Conservation (phyloP, 30 jellyfish, hydroid and myxozoan species). For the Turritopsis dohrnii region DNA sequence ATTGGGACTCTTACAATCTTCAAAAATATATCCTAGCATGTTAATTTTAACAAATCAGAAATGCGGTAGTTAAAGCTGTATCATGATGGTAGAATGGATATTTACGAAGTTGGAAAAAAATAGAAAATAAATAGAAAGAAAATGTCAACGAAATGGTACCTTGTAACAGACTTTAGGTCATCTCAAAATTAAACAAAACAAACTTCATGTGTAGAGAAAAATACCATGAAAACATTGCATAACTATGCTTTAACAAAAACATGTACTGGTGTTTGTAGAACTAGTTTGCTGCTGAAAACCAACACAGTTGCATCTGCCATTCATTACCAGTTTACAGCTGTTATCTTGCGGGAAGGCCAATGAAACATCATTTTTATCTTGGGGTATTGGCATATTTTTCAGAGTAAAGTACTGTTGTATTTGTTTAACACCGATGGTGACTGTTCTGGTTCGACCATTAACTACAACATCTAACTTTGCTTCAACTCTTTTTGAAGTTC, state of each 20-base stretch:
- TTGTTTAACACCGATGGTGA: neutral
- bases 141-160: no score
- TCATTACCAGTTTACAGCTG: neutral
- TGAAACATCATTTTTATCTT: no score
- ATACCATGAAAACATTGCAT: neutral
- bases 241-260: neutral
- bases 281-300: neutral
- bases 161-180: no score
- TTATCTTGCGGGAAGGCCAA: slow-evolving; percentile 3
- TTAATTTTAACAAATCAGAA: no score
- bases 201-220: neutral
- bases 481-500: neutral
- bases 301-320: neutral
- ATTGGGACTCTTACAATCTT: no score
- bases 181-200: neutral
- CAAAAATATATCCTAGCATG: no score
- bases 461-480: slow-evolving; percentile 10
- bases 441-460: slow-evolving; percentile 3
- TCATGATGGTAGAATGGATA: no score
- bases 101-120: no score
- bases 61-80: no score
- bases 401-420: neutral
- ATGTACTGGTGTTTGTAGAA: neutral
- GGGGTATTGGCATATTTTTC: slow-evolving; percentile 1
- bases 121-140: no score